phyloP scores from a whole-genome alignment of 2,888 invertebrate species.

The Sminthurinus aureus region DNA sequence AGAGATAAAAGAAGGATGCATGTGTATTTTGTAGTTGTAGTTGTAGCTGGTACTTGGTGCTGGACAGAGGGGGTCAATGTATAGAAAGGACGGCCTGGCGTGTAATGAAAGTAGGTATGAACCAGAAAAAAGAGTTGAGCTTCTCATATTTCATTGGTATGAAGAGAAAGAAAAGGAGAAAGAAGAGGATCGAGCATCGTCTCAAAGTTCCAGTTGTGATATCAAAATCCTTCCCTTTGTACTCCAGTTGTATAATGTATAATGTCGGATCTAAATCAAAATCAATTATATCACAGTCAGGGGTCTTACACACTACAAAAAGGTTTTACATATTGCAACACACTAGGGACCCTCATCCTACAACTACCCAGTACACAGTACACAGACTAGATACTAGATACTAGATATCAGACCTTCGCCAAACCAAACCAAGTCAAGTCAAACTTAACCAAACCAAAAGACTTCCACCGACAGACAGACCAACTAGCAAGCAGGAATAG shows the following conservation, averaged over 20 bases:
- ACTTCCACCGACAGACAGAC: slow-evolving; percentile 1
- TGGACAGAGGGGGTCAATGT: not conserved
- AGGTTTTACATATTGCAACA: slow-evolving; percentile 55
- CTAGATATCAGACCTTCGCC: slow-evolving; percentile 3
- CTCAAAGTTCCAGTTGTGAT: slow-evolving; percentile 56
- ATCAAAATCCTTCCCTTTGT: slow-evolving; percentile 59
- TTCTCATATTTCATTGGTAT: slow-evolving; percentile 58
- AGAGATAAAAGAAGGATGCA: too few species aligned
- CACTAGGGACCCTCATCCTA: slow-evolving; percentile 44
- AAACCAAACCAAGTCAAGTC: slow-evolving; percentile 14
- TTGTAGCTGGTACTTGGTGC: not conserved
- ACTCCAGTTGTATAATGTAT: slow-evolving; percentile 58
- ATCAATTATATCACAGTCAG: slow-evolving; percentile 60
- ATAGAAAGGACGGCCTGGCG: not conserved
- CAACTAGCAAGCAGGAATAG: not conserved
- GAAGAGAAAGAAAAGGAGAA: slow-evolving; percentile 43
- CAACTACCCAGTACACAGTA: slow-evolving; percentile 25
- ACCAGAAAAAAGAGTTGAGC: slow-evolving; percentile 21
- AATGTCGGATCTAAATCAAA: slow-evolving; percentile 60
- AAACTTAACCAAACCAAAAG: slow-evolving; percentile 5
- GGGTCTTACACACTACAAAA: slow-evolving; percentile 56
- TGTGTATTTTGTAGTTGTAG: not conserved
- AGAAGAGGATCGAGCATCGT: slow-evolving; percentile 28
- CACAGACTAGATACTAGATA: not conserved
- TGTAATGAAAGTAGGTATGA: slow-evolving; percentile 27